Evolutionary conservation across 2,797 vertebrate species (phyloP).

Genomic region (Cossypha caffra): DNA sequence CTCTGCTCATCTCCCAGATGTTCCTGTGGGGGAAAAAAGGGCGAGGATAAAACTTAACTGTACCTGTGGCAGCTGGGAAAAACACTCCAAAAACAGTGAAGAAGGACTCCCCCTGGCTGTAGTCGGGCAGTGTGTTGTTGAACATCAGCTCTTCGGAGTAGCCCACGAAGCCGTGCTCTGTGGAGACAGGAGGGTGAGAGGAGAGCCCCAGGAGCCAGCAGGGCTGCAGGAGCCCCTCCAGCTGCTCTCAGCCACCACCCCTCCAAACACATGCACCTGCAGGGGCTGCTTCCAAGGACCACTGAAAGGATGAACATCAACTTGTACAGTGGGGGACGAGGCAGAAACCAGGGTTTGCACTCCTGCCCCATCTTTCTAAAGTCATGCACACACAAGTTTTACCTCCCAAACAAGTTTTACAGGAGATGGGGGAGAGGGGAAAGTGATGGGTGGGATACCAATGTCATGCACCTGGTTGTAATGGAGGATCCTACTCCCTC

Average conservation of each 20-base stretch:
- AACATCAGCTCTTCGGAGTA: conserved; percentile 85
- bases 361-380: neutral
- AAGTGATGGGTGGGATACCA: neutral
- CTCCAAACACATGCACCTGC: neutral
- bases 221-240: neutral
- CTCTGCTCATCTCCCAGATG: neutral
- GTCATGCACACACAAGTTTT: neutral
- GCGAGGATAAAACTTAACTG: neutral
- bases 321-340: neutral
- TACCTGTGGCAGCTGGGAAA: conserved; percentile 97
- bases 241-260: neutral
- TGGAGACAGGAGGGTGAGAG: neutral
- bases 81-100: conserved; percentile 98
- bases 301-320: neutral
- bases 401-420: neutral
- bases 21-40: neutral
- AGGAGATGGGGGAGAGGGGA: neutral
- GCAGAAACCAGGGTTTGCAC: neutral
- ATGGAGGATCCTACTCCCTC: neutral
- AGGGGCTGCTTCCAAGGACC: neutral
- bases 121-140: conserved; percentile 89
- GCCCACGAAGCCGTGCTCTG: conserved; percentile 92
- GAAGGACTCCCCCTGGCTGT: conserved; percentile 90
- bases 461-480: neutral
- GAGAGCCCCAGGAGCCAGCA: neutral